phyloP scores from a whole-genome alignment of 2,113 vertebrate genomes.

The Pheucticus melanocephalus region DNA sequence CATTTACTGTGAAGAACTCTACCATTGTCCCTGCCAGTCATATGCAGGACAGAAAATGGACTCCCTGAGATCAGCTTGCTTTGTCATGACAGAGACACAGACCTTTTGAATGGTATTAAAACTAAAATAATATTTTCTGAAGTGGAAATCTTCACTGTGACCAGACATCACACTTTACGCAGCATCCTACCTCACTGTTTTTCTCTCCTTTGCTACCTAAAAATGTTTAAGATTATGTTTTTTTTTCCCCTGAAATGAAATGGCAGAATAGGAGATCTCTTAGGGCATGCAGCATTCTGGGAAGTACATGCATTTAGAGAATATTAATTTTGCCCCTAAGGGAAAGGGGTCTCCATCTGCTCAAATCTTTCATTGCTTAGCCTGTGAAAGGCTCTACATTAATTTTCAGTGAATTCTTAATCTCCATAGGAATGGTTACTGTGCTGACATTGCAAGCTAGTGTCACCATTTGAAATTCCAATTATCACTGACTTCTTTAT shows the following conservation, averaged over 20 bases:
- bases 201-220: not conserved
- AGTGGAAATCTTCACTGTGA: not conserved
- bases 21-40: no score
- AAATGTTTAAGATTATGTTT: not conserved
- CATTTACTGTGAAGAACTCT: not conserved
- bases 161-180: not conserved
- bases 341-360: not conserved
- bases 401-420: slow-evolving; percentile 3
- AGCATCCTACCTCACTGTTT: not conserved
- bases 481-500: not conserved
- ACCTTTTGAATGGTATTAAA: not conserved
- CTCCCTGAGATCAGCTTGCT: not conserved
- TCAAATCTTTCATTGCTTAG: not conserved
- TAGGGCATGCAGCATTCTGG: not conserved
- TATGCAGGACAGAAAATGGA: not conserved
- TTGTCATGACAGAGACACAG: not conserved
- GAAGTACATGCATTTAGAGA: not conserved
- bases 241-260: not conserved
- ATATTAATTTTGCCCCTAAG: not conserved
- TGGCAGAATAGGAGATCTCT: not conserved
- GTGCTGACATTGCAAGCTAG: not conserved
- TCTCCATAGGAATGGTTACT: not conserved
- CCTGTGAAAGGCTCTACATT: not conserved
- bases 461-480: not conserved
- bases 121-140: not conserved